These are phyloP conservation scores for Tethea ocularis DNA, from an alignment of 2,888 invertebrate species.

Conservation along the genomic window DNA sequence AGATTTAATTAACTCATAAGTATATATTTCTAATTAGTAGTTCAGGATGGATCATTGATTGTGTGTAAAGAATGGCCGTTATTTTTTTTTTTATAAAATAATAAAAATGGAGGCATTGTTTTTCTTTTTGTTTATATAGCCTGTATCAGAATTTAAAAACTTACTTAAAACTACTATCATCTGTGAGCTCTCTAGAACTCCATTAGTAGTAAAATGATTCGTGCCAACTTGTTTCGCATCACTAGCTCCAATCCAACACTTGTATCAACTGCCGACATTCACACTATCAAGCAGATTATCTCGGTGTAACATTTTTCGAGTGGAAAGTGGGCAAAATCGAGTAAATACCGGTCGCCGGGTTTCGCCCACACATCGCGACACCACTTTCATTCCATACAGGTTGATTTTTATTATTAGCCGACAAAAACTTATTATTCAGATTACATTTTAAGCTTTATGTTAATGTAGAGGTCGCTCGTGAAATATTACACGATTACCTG, in stretches of 20 bases:
- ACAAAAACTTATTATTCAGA: not conserved
- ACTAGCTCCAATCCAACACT: not conserved
- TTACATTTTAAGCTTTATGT: not conserved
- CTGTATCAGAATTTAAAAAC: no score
- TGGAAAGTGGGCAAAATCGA: conserved; percentile 11
- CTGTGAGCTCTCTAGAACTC: no score
- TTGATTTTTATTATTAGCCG: conserved; percentile 2
- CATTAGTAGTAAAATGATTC: no score
- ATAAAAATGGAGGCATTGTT: no score
- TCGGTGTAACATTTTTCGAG: conserved; percentile 3
- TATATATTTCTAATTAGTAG: no score
- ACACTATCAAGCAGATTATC: conserved; percentile 4
- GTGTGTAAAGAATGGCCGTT: no score
- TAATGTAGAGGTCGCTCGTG: conserved; percentile 5
- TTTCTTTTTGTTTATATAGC: no score
- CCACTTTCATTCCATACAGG: conserved; percentile 11
- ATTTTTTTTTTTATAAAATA: no score
- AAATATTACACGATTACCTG: not conserved
- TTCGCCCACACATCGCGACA: conserved; percentile 6
- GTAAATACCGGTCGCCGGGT: conserved; percentile 5
- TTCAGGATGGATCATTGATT: no score
- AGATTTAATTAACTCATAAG: no score
- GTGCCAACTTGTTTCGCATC: not conserved
- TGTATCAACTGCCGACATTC: not conserved
- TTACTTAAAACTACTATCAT: no score